phyloP scores from a whole-genome alignment of 2,113 vertebrate genomes.

The Tricholaema leucomelas region DNA sequence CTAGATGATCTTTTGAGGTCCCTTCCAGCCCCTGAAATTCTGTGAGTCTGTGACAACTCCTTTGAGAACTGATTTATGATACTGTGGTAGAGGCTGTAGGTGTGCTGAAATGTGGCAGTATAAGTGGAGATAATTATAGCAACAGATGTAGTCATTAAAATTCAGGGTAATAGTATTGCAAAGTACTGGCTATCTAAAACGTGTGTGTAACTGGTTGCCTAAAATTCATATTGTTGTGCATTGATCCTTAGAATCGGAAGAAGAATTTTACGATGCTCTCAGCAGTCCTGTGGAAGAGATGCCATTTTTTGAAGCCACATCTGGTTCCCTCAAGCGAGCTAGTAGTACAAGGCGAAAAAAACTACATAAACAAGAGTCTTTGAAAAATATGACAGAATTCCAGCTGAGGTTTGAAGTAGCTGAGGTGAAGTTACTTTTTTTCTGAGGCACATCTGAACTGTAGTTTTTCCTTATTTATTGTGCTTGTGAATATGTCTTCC shows the following conservation, averaged over 20 bases:
- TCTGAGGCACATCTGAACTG: not conserved
- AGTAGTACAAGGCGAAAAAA: constrained; percentile 67
- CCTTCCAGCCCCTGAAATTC: no score
- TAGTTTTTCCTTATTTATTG: not conserved
- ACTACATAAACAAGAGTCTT: constrained; percentile 74
- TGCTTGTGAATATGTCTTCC: not conserved
- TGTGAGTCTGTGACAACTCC: no score
- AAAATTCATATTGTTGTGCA: not conserved
- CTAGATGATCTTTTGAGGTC: no score
- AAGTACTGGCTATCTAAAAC: not conserved
- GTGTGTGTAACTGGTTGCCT: not conserved
- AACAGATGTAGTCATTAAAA: not conserved
- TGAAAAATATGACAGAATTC: constrained; percentile 90
- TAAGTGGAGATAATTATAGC: not conserved
- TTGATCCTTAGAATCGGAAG: constrained; percentile 84
- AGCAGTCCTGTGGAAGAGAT: constrained; percentile 86
- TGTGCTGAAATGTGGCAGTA: not conserved
- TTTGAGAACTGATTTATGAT: not conserved
- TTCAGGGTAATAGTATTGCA: not conserved
- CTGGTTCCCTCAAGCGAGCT: constrained; percentile 51
- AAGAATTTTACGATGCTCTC: constrained; percentile 94
- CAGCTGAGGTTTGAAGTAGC: constrained; percentile 89
- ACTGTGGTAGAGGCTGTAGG: not conserved
- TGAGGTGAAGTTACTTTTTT: constrained; percentile 76
- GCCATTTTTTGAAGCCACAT: constrained; percentile 78